A percentile compares a stretch with the other conserved stretches of the same genome.
These are phyloP conservation scores for Cromileptes altivelis DNA, from an alignment of 2,113 vertebrate genomes.

Conservation along the genomic window DNA sequence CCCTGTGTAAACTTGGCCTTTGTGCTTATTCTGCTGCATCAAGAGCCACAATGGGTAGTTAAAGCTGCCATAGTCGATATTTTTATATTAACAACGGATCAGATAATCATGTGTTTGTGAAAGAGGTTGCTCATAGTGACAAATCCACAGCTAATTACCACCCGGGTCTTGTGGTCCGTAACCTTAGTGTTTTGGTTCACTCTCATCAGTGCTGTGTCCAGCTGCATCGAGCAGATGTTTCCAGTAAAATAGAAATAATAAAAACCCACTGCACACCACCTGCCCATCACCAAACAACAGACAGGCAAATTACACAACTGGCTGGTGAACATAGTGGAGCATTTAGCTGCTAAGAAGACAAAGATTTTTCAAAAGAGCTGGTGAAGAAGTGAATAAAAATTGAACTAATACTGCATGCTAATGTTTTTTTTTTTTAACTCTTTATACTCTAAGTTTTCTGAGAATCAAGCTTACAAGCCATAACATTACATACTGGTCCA, in stretches of 20 bases:
- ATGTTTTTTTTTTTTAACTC: neutral
- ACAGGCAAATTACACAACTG: neutral
- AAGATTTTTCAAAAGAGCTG: neutral
- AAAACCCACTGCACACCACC: constrained; percentile 6
- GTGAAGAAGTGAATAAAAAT: neutral
- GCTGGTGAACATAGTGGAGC: neutral
- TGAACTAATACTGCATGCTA: neutral
- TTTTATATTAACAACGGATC: neutral
- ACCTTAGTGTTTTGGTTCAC: neutral
- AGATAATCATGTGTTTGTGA: neutral
- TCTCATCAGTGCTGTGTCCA: neutral
- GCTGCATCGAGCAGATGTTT: constrained; percentile 23
- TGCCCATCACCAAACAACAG: neutral
- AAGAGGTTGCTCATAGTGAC: neutral
- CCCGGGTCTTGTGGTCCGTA: neutral
- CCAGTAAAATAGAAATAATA: constrained; percentile 26
- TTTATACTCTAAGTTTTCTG: too few species aligned
- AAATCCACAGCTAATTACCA: neutral
- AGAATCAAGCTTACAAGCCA: too few species aligned
- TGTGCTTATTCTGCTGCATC: constrained; percentile 6
- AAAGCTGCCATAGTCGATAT: neutral
- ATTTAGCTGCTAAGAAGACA: constrained; percentile 7
- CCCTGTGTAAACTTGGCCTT: constrained; percentile 27
- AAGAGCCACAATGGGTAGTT: constrained; percentile 6
- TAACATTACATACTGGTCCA: too few species aligned